Percentiles rank a stretch among this genome's conserved stretches.
Evolutionary conservation across 1,140 invertebrate species (phyloP).

Genomic region (Hyles vespertilio): DNA sequence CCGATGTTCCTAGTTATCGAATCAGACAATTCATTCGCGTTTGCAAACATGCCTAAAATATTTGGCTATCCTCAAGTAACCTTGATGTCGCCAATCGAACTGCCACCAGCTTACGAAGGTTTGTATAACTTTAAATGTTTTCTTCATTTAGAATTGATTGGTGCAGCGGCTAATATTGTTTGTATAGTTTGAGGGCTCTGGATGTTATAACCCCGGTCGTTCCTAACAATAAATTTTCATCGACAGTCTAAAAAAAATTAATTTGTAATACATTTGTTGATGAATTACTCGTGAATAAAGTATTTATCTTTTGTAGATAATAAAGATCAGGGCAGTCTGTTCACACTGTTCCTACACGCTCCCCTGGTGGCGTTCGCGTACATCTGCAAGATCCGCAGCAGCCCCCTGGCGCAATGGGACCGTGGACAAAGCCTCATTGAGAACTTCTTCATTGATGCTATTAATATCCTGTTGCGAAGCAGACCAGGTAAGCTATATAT

Average conservation of each 20-base stretch:
- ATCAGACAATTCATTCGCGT: constrained; percentile 96
- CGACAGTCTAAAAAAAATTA: no score
- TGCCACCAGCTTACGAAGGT: constrained; percentile 90
- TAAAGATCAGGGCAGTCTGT: constrained; percentile 93
- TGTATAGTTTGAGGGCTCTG: no score
- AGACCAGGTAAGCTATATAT: constrained; percentile 83
- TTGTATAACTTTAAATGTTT: constrained; percentile 20
- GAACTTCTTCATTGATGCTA: constrained; percentile 92
- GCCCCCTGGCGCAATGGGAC: constrained; percentile 93
- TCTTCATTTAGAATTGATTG: not conserved
- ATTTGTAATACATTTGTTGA: no score
- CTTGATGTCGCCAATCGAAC: constrained; percentile 94
- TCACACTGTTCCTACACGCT: constrained; percentile 96
- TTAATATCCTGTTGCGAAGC: constrained; percentile 86
- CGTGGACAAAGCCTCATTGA: constrained; percentile 92
- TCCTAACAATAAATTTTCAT: no score
- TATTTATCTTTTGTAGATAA: constrained; percentile 80
- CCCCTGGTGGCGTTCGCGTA: constrained; percentile 95
- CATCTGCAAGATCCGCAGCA: constrained; percentile 91
- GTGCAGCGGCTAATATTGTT: no score
- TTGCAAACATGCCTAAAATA: constrained; percentile 92
- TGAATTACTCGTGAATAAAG: not conserved
- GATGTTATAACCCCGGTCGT: no score
- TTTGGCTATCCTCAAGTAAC: constrained; percentile 97
- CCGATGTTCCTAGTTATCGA: constrained; percentile 96